phyloP scores from a whole-genome alignment of 2,797 vertebrate genomes.

The Gymnocypris eckloni region DNA sequence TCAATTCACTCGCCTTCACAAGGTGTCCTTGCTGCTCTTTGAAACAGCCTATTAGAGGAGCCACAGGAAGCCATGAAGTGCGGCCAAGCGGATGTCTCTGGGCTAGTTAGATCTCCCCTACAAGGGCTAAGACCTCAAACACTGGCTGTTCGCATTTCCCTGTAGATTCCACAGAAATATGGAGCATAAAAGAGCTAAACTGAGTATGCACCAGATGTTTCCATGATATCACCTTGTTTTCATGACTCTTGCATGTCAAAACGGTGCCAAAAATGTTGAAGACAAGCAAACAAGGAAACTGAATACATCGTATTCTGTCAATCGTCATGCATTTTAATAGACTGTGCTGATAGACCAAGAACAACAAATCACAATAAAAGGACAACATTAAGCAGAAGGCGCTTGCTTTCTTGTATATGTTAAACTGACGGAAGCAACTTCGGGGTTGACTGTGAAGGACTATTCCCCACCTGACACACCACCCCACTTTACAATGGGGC shows the following conservation, averaged over 20 bases:
- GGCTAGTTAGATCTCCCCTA: conserved; percentile 57
- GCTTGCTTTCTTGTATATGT: background rate
- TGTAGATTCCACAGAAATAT: conserved; percentile 24
- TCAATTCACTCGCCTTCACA: conserved; percentile 65
- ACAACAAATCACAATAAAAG: background rate
- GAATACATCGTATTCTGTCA: background rate
- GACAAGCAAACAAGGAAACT: background rate
- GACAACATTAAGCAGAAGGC: conserved; percentile 9
- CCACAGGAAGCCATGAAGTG: conserved; percentile 51
- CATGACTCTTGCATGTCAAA: background rate
- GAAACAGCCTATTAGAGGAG: conserved; percentile 65
- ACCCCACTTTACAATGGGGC: background rate
- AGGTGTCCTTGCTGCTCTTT: conserved; percentile 71
- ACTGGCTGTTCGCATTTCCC: conserved; percentile 43
- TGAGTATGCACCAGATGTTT: background rate
- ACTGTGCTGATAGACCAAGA: background rate
- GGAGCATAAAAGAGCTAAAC: background rate
- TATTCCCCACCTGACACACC: background rate
- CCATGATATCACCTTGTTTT: conserved; percentile 6
- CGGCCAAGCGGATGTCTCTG: conserved; percentile 40
- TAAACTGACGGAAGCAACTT: conserved; percentile 2
- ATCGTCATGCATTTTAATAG: background rate
- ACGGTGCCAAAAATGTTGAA: background rate
- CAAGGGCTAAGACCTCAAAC: conserved; percentile 49
- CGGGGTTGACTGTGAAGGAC: background rate